Percentiles rank a stretch among this genome's conserved stretches.
Evolutionary conservation across 2,888 invertebrate genomes (phyloP).

Genomic region (Ormyrus nitidulus): DNA sequence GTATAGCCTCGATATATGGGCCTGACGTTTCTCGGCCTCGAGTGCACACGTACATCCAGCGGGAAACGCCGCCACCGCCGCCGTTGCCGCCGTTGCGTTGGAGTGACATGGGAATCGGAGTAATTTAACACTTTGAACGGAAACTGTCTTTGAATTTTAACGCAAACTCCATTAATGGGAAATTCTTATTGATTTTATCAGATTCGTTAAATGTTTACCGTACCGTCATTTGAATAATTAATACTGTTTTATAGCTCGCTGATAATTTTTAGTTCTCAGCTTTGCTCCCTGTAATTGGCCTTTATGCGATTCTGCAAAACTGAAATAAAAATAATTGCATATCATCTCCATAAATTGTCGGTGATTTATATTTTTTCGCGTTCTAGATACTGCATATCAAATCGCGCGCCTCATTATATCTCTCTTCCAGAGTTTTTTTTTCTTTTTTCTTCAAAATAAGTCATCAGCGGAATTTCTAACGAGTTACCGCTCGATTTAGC

Average conservation of each 20-base stretch:
- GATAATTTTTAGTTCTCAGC: neutral
- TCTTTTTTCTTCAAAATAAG: slow-evolving; percentile 4
- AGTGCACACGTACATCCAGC: neutral
- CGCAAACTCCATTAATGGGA: slow-evolving; percentile 17
- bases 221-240: slow-evolving; percentile 8
- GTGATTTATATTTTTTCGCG: neutral
- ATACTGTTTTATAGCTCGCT: neutral
- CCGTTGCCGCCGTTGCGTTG: too few species aligned
- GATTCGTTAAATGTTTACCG: slow-evolving; percentile 27
- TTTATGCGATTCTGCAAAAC: slow-evolving; percentile 2
- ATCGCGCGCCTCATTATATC: neutral
- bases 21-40: slow-evolving; percentile 17
- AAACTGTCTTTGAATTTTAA: slow-evolving; percentile 42
- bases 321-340: neutral
- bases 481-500: slow-evolving; percentile 33
- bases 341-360: neutral
- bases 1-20: slow-evolving; percentile 14
- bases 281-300: slow-evolving; percentile 17
- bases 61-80: neutral
- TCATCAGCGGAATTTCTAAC: slow-evolving; percentile 8
- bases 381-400: slow-evolving; percentile 4
- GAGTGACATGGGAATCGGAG: slow-evolving; percentile 53
- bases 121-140: slow-evolving; percentile 46
- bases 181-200: slow-evolving; percentile 46
- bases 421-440: neutral